Conservation (phyloP, 1,140 invertebrate species). For the Popillia japonica region DNA sequence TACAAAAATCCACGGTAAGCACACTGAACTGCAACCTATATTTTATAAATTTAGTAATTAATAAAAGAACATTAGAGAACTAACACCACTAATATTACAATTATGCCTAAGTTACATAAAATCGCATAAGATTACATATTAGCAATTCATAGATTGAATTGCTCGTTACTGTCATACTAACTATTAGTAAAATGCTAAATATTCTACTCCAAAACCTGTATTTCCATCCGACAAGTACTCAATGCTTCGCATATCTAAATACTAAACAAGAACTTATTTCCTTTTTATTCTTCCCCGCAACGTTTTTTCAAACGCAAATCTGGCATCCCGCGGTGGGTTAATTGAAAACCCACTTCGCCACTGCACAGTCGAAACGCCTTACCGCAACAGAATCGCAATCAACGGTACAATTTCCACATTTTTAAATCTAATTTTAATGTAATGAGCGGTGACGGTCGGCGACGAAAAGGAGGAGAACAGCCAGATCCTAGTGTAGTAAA, state of each 20-base stretch:
- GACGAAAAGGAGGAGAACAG: constrained; percentile 35
- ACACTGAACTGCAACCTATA: too few species aligned
- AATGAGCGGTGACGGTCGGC: constrained; percentile 54
- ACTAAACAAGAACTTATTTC: constrained; percentile 2
- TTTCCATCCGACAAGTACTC: background rate
- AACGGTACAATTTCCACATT: constrained; percentile 62
- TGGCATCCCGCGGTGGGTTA: constrained; percentile 47
- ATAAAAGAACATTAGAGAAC: too few species aligned
- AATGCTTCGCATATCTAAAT: background rate
- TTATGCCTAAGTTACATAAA: too few species aligned
- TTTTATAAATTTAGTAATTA: too few species aligned
- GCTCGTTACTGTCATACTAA: too few species aligned
- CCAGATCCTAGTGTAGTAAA: constrained; percentile 24
- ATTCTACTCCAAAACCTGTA: background rate
- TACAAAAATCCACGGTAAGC: too few species aligned
- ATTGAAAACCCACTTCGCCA: constrained; percentile 60
- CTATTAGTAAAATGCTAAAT: background rate
- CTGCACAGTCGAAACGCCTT: constrained; percentile 41
- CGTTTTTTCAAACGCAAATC: constrained; percentile 10
- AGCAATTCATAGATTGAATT: too few species aligned
- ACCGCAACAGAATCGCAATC: constrained; percentile 56
- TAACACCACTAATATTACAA: too few species aligned
- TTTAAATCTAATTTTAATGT: constrained; percentile 62
- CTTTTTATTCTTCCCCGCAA: constrained; percentile 1
- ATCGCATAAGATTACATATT: too few species aligned